Evolutionary conservation across 2,113 vertebrate genomes (phyloP), one percentile per base, ranked within the genome.

Genomic region (Lynx canadensis): DNA sequence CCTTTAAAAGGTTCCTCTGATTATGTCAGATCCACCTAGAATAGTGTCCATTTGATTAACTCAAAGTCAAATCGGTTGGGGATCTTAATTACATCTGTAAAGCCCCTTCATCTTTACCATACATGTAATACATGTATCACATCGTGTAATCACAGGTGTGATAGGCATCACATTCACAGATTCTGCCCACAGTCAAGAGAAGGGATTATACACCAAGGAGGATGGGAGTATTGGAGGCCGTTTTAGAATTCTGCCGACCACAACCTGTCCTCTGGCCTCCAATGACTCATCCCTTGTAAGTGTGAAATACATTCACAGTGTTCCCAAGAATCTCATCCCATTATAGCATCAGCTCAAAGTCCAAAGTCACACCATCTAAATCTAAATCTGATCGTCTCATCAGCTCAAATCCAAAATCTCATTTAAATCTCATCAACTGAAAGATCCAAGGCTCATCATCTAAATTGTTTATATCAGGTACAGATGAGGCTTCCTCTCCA

Each of bases 341-440:
- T 89, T 84, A 69, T 27, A 93, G 69, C 21, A 94, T 69, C 68
- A 97, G 29, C 83, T 92, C 41, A 36, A 78, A 82, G 50, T 60
- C 31, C 79, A 73, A 83, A 84, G 69, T 89, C 79, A 94, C n/a
- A 68, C 65, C 19, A 76, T 82, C 15, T 81, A 81, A 88, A 63
- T 74, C 60, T 89, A 73, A 92, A 85, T 83, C 55, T 85, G 36
- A 71, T 89, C 65, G 63, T 63, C 15, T 91, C 36, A 79, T 88
- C 41, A 88, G 33, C 10, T 82, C 55, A 91, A 91, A 96, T 66
- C 38, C 41, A 93, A 97, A 92, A 76, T 93, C 38, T 68, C 38
- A 93, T 94, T 85, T 96, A 93, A 96, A 86, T 82, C 82, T 96
- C 82, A 89, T 71, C 86, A 95, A n/a, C 27, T 89, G 29, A 95